Base-by-base conservation (phyloP, 2,888 invertebrate species). In the Erebia aethiops region DNA sequence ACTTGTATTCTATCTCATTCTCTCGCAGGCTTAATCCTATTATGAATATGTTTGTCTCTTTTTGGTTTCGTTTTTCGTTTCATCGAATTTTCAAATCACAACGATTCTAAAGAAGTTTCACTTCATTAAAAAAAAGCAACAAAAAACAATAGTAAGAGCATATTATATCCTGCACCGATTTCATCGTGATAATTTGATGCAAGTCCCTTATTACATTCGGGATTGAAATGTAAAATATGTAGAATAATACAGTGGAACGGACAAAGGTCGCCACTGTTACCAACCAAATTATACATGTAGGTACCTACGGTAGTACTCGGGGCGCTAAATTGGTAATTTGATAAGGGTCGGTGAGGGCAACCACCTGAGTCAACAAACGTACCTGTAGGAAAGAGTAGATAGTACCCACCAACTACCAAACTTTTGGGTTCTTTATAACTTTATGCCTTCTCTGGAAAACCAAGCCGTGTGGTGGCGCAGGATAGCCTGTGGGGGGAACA, bases 151-250 rank as follows among this genome's bases (percentile, higher is more conserved):
- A 35, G 35, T 35, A 7, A 35, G 35, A 35, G 35, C 35, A 35
- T 35, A 35, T 35, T 7, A 35, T 35, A 7, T 2, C 4, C 21
- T 21, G 21, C 7, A 57, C 26, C 14, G 57, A 21, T 10, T 57
- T 57, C 10, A 14, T 57, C 26, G 14, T 41, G 43, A 16, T 16
- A 43, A 60, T 60, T 9, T 4, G 43, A 14, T 57, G 26, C 57
- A 41, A 43, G 60, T 60, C 16, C 41, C 41, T 43, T 43, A 60
- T 10, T 60, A 60, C 41, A 16, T 57, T 60, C 16, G 1, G 41
- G 18, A 60, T 41, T 60, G 41, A 43, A 60, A 60, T 60, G 60
- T 43, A 16, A 60, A 43, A 43, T 43, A 43, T 43, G 57, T 16
- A 43, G 11, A 43, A 11, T 11, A 43, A 43, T 43, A 43, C 11